Evolutionary conservation across 1,140 invertebrate genomes (phyloP), one percentile per base, ranked within the genome.

Genomic region (Macrosteles quadrilineatus): DNA sequence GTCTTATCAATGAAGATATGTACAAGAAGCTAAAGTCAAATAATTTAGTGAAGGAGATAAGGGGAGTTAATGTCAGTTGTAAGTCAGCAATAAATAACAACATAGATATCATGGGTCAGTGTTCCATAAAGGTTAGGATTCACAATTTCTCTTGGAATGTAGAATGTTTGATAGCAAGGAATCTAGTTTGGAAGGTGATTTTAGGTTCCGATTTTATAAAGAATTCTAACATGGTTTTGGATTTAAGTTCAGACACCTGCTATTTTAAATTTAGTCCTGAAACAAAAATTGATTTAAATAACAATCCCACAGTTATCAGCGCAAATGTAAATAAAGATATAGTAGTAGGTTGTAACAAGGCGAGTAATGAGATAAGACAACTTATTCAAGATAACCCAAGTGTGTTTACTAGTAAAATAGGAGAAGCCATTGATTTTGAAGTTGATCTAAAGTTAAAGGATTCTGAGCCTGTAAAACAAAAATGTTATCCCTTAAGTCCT

Each of bases 381-480:
- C n/a, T 50, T 3, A 23, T 50, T 11, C 4, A 6, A 4, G 32
- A 23, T 19, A 9, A 50, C n/a, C 21, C 47, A 19, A 50, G n/a
- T 6, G n/a, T 50, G n/a, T 50, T 50, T 50, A 50, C 47, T 50
- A 19, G n/a, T n/a, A 50, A 50, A 19, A 50, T 50, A 19, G 47
- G 47, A 50, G 47, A 19, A 50, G 47, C 47, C 17, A 23, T 50
- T 9, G n/a, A 50, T 50, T 50, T 19, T 50, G 47, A 50, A n/a
- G 6, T 11, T n/a, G 21, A 50, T 9, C 4, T 50, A 9, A 23
- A 50, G n/a, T n/a, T 50, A 11, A 50, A n/a, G 6, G 47, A 50
- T 23, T 9, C 4, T 4, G 47, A 50, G n/a, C 47, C 47, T 19
- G 47, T 50, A 19, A 50, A 23, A 11, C 6, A 11, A 3, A 6